Conservation (phyloP, 2,113 vertebrate species). For the Oncorhynchus clarkii region DNA sequence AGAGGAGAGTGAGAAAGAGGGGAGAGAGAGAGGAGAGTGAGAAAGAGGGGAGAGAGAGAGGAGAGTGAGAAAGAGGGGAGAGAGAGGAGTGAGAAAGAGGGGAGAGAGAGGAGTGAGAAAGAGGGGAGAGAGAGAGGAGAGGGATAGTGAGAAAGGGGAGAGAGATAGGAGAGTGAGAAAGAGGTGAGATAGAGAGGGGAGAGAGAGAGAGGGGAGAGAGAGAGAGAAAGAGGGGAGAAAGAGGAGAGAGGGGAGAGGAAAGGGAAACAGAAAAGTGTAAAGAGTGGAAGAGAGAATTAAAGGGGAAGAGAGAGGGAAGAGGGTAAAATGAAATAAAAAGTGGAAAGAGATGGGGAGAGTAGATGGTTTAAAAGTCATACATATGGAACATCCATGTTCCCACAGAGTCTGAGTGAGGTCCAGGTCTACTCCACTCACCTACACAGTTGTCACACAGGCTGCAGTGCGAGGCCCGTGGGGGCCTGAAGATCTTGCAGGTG, state of each 20-base stretch:
- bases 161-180: too few relatives aligned
- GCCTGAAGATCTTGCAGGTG: constrained; percentile 95
- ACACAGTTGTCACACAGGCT: constrained; percentile 97
- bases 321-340: not conserved
- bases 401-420: not conserved
- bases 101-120: too few relatives aligned
- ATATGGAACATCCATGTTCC: not conserved
- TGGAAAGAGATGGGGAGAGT: not conserved
- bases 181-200: too few relatives aligned
- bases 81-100: too few relatives aligned
- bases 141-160: too few relatives aligned
- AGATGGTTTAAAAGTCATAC: not conserved
- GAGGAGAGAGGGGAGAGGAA: not conserved
- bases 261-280: not conserved
- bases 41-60: too few relatives aligned
- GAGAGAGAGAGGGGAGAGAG: constrained; percentile 39
- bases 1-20: too few relatives aligned
- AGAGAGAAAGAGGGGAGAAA: constrained; percentile 34
- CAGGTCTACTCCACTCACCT: constrained; percentile 72
- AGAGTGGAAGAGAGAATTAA: not conserved
- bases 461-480: constrained; percentile 91
- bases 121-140: not conserved
- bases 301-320: not conserved
- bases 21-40: not conserved
- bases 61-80: constrained; percentile 48